Evolutionary conservation across 2,113 vertebrate genomes (phyloP), one percentile per base, ranked within the genome.

Genomic region (Typhlomys cinereus): DNA sequence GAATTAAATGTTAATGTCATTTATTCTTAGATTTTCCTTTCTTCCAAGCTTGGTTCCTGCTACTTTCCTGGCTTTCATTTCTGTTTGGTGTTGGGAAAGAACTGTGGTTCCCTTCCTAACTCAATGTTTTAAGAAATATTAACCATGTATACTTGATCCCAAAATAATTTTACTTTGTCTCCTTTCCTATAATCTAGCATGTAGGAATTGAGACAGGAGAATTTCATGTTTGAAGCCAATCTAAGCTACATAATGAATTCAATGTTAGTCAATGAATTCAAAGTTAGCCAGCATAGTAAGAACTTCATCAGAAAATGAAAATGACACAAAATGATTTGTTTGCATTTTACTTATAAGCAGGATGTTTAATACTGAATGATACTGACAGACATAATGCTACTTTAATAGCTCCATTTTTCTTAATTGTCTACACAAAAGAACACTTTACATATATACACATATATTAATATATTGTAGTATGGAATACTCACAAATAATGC

Each of bases 1-100:
- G 79, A 88, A 64, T 46, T 88, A 39, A 67, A 69, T 14, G 27
- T 59, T 59, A 74, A 61, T 20, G 11, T 81, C 36, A 48, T 81
- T 85, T 82, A 66, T 62, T 93, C 80, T 92, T 85, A 87, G 54
- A n/a, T 54, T 57, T 61, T 70, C 29, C 15, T 95, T 85, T 57
- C 31, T 79, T 71, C 36, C 21, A 39, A 64, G 14, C 46, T 50
- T 64, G 13, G 12, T 78, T 88, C 41, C 91, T 29, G 41, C 90
- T 84, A 78, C 31, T 71, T 57, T 85, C 11, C 39, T 76, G 76
- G 41, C 34, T 92, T 71, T 82, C n/a, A 48, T 23, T 57, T 85
- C 14, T 61, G 10, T 86, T 85, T 93, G 83, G 50, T 50, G 91
- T 59, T 91, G 76, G 48, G 67, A 88, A 62, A 70, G 88, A 18